Base-by-base conservation (phyloP, 2,797 vertebrate species). In the Clamator glandarius region DNA sequence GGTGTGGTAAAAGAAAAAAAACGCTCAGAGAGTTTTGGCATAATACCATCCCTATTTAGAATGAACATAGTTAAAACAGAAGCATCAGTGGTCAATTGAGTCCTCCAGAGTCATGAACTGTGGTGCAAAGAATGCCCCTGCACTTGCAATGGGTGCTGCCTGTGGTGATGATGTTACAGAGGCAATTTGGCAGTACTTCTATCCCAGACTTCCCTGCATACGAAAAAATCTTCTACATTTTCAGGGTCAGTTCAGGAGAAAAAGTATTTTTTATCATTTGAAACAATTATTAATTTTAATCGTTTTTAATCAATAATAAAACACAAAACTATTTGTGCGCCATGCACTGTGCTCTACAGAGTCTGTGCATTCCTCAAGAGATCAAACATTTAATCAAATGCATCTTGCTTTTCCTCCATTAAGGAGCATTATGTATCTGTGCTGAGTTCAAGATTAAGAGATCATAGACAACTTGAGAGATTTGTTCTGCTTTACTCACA, bases 341-440 rank as follows among this genome's bases (percentile, higher is more conserved):
- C 68, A 23, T 77, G 57, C 55, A 52, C 63, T 62, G 51, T 59
- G 84, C 84, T 80, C 24, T 41, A 11, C n/a, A 48, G 63, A 83
- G 87, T 52, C 57, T 77, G 10, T 42, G 35, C 50, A 23, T 89
- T 93, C 79, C 94, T 96, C 91, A 50, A 64, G 92, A 96, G 82
- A 94, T 89, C 82, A 95, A 93, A 85, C 94, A 87, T 93, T 89
- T 94, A 95, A 95, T 96, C 89, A 93, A 96, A 93, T 75, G 68
- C 66, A 58, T 85, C 82, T 92, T 93, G 82, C 91, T 96, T 93
- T 89, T 70, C 82, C 76, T 84, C 79, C 84, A 86, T 95, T 96
- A 94, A 90, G 82, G 64, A 83, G 11, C 75, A 66, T 80, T 91
- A 31, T 44, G 75, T 94, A 75, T 92, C 91, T 74, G 54, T 93